Evolutionary conservation across 2,797 vertebrate genomes (phyloP), one percentile per base, ranked within the genome.

Genomic region (Parambassis ranga): DNA sequence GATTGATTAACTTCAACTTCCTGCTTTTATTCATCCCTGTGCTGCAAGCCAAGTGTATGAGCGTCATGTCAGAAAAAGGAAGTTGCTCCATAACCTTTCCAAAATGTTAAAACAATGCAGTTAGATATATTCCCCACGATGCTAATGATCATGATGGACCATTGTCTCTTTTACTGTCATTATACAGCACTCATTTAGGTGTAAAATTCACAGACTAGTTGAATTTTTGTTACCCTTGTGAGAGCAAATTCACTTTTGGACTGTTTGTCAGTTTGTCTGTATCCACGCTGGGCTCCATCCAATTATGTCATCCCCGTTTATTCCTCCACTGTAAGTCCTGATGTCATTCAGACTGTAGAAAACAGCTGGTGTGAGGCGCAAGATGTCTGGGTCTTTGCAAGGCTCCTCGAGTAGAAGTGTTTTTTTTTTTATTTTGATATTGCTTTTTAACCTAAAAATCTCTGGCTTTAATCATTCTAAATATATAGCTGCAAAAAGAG

Each of bases 281-380:
- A 23, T 52, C 50, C 50, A 15, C 28, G 46, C 14, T 3, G 1
- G 3, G 50, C 44, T 62, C 26, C 18, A 3, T 66, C 41, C 41
- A 65, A 18, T 44, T 64, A 60, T 60, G 51, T 70, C 73, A 79
- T 58, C 39, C 10, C 62, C 22, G 41, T 26, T 65, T 35, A 52
- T 60, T 53, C 13, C 19, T n/a, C 50, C 42, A 32, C 11, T 58
- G 24, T 52, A 57, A 64, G 26, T 42, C 35, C 5, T 66, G 70
- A 76, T 68, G 50, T 62, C 64, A 64, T 58, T 32, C 10, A 33
- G 28, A 35, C 16, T 26, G 11, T 42, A 20, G 37, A 30, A 63
- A 74, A 55, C 30, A 44, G 39, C 39, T 33, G 31, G 24, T 38
- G 13, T 42, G 26, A 14, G 24, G 20, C 42, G 11, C 10, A 56